A percentile compares a stretch with the other conserved stretches of the same genome.
phyloP scores from a whole-genome alignment of 2,113 vertebrate genomes.

The Pelvicachromis taeniatus region DNA sequence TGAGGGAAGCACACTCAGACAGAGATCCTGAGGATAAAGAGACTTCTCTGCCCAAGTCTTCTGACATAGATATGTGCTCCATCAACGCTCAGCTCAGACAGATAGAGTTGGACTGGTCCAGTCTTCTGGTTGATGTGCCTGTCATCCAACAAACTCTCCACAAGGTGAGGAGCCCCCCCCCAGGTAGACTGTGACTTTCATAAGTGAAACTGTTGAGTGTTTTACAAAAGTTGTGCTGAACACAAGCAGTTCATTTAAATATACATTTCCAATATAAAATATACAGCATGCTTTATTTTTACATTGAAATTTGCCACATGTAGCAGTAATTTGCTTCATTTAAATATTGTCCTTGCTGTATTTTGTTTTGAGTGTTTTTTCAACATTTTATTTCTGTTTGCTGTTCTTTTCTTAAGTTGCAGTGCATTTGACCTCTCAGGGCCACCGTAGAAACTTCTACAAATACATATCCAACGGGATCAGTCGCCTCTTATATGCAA shows the following conservation, averaged over 20 bases:
- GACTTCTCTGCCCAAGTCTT: background rate
- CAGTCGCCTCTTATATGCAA: background rate
- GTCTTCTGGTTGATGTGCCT: constrained; percentile 72
- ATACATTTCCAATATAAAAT: background rate
- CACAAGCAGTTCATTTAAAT: background rate
- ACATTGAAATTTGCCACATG: accelerated
- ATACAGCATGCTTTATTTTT: background rate
- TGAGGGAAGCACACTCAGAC: constrained; percentile 56
- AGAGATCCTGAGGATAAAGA: background rate
- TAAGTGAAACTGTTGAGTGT: background rate
- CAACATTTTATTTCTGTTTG: background rate
- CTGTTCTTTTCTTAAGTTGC: background rate
- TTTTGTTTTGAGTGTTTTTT: background rate
- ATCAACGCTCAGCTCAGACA: constrained; percentile 73
- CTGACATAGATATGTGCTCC: background rate
- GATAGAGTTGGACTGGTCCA: constrained; percentile 81
- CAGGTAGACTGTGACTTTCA: background rate
- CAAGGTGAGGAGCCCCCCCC: constrained; percentile 67
- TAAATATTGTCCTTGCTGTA: background rate
- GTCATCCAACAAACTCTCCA: constrained; percentile 80
- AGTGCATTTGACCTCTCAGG: background rate
- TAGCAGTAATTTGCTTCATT: accelerated
- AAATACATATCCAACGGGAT: background rate
- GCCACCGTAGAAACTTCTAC: background rate
- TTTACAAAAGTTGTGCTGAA: background rate